phyloP scores from a whole-genome alignment of 2,113 vertebrate genomes.

The Grammomys dolichurus region DNA sequence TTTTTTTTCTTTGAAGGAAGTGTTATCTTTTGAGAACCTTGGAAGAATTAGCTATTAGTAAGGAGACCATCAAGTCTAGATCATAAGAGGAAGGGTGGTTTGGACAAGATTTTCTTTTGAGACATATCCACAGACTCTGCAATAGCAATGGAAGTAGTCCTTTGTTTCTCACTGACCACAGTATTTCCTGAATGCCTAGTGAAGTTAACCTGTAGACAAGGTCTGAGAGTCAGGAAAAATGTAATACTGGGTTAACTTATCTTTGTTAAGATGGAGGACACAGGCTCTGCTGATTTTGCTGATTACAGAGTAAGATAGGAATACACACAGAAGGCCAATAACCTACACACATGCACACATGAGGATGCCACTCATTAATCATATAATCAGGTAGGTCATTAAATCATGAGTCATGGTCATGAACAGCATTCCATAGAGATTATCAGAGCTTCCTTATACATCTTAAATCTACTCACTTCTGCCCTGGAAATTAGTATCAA shows the following conservation, averaged over 20 bases:
- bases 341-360: background rate
- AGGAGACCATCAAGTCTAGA: background rate
- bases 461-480: background rate
- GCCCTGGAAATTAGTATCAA: background rate
- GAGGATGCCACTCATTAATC: background rate
- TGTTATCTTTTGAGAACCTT: too few species aligned
- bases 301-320: background rate
- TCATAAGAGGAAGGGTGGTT: background rate
- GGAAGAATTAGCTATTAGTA: too few species aligned
- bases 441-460: background rate
- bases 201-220: background rate
- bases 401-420: background rate
- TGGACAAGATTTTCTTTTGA: background rate
- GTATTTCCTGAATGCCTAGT: background rate
- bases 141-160: background rate
- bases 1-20: too few species aligned
- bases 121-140: background rate
- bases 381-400: too few species aligned
- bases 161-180: background rate
- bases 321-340: background rate
- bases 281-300: background rate
- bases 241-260: background rate
- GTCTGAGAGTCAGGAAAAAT: background rate
- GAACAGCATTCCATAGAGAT: background rate
- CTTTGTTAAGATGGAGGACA: background rate